These are phyloP conservation scores for Orthosia incerta DNA, from an alignment of 2,888 invertebrate species.

Conservation along the genomic window DNA sequence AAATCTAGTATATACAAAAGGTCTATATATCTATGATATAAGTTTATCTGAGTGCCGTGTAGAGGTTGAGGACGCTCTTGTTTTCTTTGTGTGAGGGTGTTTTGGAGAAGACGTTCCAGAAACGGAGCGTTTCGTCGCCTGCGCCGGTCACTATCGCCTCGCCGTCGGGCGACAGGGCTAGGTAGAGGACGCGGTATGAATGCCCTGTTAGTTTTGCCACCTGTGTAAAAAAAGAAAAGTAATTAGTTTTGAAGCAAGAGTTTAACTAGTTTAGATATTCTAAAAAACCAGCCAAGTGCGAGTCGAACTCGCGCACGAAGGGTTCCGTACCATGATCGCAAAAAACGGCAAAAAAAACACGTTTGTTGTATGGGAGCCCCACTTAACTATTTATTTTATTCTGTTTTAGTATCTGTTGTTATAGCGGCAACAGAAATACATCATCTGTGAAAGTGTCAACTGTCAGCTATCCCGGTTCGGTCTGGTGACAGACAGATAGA, in stretches of 20 bases:
- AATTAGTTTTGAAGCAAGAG: not conserved
- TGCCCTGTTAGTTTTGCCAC: constrained; percentile 99
- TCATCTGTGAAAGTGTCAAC: too few species aligned
- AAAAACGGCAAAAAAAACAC: too few species aligned
- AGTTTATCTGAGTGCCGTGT: constrained; percentile 93
- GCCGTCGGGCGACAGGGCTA: constrained; percentile 99
- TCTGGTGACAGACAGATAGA: too few species aligned
- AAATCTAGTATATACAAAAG: constrained; percentile 68
- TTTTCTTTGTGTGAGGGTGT: constrained; percentile 98
- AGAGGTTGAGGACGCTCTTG: constrained; percentile 97
- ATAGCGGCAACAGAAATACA: too few species aligned
- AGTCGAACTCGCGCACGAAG: too few species aligned
- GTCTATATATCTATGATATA: constrained; percentile 55
- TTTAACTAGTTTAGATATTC: too few species aligned
- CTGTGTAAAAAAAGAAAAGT: constrained; percentile 81
- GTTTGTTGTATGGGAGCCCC: too few species aligned
- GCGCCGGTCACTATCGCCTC: constrained; percentile 99
- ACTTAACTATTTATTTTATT: too few species aligned
- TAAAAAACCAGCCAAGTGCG: too few species aligned
- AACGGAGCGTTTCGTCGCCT: constrained; percentile 99
- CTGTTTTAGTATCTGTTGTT: too few species aligned
- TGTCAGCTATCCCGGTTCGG: too few species aligned
- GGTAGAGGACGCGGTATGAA: constrained; percentile 98
- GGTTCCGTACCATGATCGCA: too few species aligned
- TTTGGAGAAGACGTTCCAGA: constrained; percentile 99